Conservation (phyloP, 2,797 vertebrate species). For the Stomatorhinus walkeri region DNA sequence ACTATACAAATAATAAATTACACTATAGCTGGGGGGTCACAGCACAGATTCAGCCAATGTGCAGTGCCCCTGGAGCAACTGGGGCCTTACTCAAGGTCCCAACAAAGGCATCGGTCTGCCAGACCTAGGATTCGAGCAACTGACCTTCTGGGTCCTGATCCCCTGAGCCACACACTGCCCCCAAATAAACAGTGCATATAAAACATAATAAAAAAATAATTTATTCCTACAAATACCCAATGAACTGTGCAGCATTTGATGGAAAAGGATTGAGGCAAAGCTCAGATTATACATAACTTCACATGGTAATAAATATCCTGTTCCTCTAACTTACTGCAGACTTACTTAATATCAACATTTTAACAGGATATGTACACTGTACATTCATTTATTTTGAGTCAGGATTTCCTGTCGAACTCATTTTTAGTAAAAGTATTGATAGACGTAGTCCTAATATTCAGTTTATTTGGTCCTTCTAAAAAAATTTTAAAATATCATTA, state of each 20-base stretch:
- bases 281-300: not conserved
- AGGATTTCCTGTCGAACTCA: not conserved
- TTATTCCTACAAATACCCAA: not conserved
- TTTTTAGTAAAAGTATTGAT: not conserved
- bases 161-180: not conserved
- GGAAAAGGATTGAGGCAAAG: not conserved
- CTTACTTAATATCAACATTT: not conserved
- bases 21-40: not conserved
- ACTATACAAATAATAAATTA: too few species aligned
- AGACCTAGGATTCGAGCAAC: not conserved
- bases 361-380: not conserved
- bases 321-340: not conserved
- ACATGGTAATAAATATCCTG: not conserved
- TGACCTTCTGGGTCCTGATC: not conserved
- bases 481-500: not conserved
- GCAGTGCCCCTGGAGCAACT: not conserved
- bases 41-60: not conserved
- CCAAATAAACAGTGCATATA: not conserved
- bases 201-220: not conserved
- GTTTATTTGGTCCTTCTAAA: constrained; percentile 3
- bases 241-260: not conserved
- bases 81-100: not conserved
- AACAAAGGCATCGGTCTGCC: not conserved
- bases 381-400: not conserved
- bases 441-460: not conserved